Evolutionary conservation across 2,888 invertebrate genomes (phyloP), one percentile per base, ranked within the genome.

Genomic region (Yponomeuta malinellus): DNA sequence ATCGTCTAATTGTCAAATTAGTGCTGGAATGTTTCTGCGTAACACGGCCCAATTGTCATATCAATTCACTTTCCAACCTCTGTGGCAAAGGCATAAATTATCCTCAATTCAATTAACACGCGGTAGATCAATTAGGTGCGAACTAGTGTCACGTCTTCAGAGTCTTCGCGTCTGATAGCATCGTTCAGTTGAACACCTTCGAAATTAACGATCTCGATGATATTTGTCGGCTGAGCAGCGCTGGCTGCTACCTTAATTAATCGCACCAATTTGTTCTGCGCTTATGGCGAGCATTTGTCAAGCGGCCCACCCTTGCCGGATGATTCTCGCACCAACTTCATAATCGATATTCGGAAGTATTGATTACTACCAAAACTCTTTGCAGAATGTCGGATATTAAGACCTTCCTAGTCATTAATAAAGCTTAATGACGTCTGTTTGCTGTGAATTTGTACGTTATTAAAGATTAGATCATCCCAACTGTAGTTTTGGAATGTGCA

Each of bases 281-380:
- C 90, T 91, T 89, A 89, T 89, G 90, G 89, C 88, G 83, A 85
- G 82, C 89, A 91, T 91, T 90, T 89, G 89, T 91, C 90, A 90
- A 87, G 84, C 80, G 80, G 83, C 86, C 86, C 81, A 6, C 43
- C 87, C 83, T 85, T 82, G 79, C 83, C 83, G 81, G 84, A 88
- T 89, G 86, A 89, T 89, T 90, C 87, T 86, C 86, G 82, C 86
- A 84, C 87, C 83, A 87, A 88, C 85, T 90, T 89, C 88, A 88
- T 88, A 88, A 90, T 91, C 88, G 88, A 89, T 91, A 87, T 84
- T 84, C 79, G 78, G 77, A 80, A 81, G 82, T 83, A 89, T 87
- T 85, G 87, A 87, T 89, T 83, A 83, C 77, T 76, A 79, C 76
- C 77, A 74, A 81, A 86, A 84, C 83, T 82, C 81, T 83, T 84